phyloP scores from a whole-genome alignment of 2,113 vertebrate species.

The Pterocles orientalis region DNA sequence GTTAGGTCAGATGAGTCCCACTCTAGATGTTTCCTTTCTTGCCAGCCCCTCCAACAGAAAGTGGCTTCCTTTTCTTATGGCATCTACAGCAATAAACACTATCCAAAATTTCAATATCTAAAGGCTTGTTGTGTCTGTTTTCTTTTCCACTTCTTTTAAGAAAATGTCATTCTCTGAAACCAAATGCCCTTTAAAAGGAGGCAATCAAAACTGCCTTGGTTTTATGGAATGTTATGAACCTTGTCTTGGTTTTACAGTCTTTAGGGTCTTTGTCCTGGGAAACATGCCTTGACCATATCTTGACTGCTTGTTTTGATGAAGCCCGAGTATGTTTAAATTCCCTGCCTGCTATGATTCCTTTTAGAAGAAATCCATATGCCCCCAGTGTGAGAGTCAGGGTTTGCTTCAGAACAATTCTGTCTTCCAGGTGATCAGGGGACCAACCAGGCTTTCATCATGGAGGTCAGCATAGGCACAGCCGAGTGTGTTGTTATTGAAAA shows the following conservation, averaged over 20 bases:
- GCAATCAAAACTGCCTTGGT: neutral
- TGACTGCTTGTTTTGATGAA: neutral
- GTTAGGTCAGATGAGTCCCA: neutral
- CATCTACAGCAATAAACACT: neutral
- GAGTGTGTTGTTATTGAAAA: neutral
- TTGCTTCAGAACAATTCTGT: neutral
- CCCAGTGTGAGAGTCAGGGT: neutral
- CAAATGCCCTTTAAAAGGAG: neutral
- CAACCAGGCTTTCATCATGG: neutral
- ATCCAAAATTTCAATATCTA: neutral
- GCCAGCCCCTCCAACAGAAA: neutral
- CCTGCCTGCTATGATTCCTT: neutral
- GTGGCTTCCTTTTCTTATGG: neutral
- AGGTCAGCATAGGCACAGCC: neutral
- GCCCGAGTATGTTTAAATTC: neutral
- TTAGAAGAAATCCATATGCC: neutral
- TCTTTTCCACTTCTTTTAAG: neutral
- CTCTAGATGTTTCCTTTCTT: neutral
- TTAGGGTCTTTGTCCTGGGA: neutral
- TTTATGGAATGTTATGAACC: neutral
- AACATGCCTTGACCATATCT: neutral
- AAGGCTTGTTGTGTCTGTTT: neutral
- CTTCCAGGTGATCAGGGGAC: neutral
- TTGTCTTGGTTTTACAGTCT: neutral
- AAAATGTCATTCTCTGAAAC: neutral